Evolutionary conservation across 2,797 vertebrate species (phyloP).

Genomic region (Gymnothorax javanicus): DNA sequence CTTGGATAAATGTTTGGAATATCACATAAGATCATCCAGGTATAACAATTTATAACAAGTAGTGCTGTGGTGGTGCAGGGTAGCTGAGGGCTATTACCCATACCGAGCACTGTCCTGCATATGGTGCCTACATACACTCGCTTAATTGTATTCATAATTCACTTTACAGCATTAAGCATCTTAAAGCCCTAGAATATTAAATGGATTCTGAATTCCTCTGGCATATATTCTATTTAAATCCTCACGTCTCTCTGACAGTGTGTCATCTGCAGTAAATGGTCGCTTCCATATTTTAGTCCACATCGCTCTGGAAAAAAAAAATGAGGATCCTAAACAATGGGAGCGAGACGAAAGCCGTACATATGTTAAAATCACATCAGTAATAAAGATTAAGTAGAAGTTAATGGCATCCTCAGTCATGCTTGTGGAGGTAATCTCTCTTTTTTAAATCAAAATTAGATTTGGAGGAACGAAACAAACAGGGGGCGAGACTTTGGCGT

Average conservation of each 20-base stretch:
- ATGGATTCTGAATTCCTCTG: slow-evolving; percentile 3
- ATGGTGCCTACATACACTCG: slow-evolving; percentile 31
- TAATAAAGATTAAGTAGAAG: slow-evolving; percentile 99
- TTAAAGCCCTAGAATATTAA: slow-evolving; percentile 16
- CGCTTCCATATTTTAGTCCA: slow-evolving; percentile 64
- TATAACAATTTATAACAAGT: background rate
- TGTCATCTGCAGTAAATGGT: slow-evolving; percentile 64
- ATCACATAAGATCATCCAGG: background rate
- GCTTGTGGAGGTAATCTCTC: slow-evolving; percentile 96
- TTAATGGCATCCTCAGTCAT: slow-evolving; percentile 96
- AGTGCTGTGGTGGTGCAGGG: background rate
- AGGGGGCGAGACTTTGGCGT: slow-evolving; percentile 96
- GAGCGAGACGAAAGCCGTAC: slow-evolving; percentile 83
- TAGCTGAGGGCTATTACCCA: background rate
- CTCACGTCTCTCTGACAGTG: slow-evolving; percentile 18
- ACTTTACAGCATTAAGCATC: slow-evolving; percentile 17
- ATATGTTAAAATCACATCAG: slow-evolving; percentile 93
- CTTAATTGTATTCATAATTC: slow-evolving; percentile 24
- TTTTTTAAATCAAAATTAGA: slow-evolving; percentile 99
- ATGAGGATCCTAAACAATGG: slow-evolving; percentile 63
- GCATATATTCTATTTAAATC: background rate
- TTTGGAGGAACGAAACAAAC: slow-evolving; percentile 98
- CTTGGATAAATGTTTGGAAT: background rate
- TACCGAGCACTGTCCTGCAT: slow-evolving; percentile 1
- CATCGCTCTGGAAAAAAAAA: slow-evolving; percentile 66